These are phyloP conservation scores for Aphodius granarius DNA, from an alignment of 2,888 invertebrate species.

Conservation along the genomic window DNA sequence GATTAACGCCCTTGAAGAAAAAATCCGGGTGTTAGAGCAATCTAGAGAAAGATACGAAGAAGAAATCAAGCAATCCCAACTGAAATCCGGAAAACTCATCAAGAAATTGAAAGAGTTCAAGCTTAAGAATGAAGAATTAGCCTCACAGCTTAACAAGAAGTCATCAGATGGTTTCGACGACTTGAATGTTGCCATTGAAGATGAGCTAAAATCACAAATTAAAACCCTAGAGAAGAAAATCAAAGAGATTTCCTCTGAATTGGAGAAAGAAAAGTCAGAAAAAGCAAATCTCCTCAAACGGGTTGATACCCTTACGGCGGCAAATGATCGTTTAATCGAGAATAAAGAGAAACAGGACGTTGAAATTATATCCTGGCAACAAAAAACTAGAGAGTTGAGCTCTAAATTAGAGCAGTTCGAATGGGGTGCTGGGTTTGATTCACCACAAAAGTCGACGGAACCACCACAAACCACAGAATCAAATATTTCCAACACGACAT, in stretches of 20 bases:
- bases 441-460: constrained; percentile 19
- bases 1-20: constrained; percentile 54
- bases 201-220: constrained; percentile 74
- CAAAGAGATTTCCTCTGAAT: constrained; percentile 60
- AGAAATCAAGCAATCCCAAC: constrained; percentile 66
- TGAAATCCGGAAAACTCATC: constrained; percentile 76
- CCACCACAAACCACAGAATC: constrained; percentile 22
- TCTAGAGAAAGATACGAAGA: constrained; percentile 62
- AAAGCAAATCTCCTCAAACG: constrained; percentile 70
- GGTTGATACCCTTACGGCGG: constrained; percentile 72
- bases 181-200: constrained; percentile 77
- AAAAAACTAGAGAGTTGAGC: constrained; percentile 69
- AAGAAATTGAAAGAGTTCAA: constrained; percentile 86
- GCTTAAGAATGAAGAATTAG: constrained; percentile 63
- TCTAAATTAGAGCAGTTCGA: constrained; percentile 64
- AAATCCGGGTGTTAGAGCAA: constrained; percentile 61
- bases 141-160: constrained; percentile 52
- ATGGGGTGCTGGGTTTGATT: constrained; percentile 51
- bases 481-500: not conserved
- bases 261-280: constrained; percentile 65
- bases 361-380: constrained; percentile 73
- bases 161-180: constrained; percentile 58
- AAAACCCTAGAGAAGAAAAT: constrained; percentile 66
- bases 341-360: constrained; percentile 81
- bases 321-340: constrained; percentile 77